A percentile compares a stretch with the other conserved stretches of the same genome.
These are phyloP conservation scores for Globodera ellingtonae DNA, from an alignment of 1,140 invertebrate species.

Conservation along the genomic window DNA sequence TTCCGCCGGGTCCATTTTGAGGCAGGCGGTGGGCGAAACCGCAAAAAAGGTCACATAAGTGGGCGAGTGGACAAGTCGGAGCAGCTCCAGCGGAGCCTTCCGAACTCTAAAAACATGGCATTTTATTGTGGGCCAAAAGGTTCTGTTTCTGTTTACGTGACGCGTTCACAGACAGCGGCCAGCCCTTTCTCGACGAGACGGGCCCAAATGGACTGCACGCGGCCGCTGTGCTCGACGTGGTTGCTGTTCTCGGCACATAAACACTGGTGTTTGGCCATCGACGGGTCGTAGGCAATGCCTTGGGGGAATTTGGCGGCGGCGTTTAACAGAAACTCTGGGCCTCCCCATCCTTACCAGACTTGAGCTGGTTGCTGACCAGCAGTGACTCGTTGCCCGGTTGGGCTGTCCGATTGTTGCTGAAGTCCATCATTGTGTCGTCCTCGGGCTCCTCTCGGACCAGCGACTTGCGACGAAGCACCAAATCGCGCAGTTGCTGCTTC, in stretches of 20 bases:
- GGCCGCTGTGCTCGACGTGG: slow-evolving; percentile 94
- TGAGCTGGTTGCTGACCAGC: slow-evolving; percentile 8
- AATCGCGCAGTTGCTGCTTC: slow-evolving; percentile 62
- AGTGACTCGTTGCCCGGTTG: background rate
- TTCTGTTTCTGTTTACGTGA: slow-evolving; percentile 23
- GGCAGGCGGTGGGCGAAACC: slow-evolving; percentile 65
- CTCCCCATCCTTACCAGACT: background rate
- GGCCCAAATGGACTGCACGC: slow-evolving; percentile 93
- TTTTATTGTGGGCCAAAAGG: background rate
- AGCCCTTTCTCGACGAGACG: slow-evolving; percentile 84
- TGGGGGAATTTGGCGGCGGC: slow-evolving; percentile 60
- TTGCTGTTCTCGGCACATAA: slow-evolving; percentile 86
- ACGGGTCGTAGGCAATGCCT: slow-evolving; percentile 88
- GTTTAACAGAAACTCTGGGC: background rate
- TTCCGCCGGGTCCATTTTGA: slow-evolving; percentile 67
- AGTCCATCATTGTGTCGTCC: slow-evolving; percentile 51
- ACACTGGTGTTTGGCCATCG: slow-evolving; percentile 87
- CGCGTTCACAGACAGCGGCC: slow-evolving; percentile 77
- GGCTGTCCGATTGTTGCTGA: slow-evolving; percentile 10
- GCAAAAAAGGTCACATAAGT: slow-evolving; percentile 65
- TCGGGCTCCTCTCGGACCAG: slow-evolving; percentile 62
- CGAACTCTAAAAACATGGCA: slow-evolving; percentile 26
- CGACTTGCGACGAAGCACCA: slow-evolving; percentile 60
- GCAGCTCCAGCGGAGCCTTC: slow-evolving; percentile 60
- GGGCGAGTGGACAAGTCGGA: slow-evolving; percentile 56